Percentiles rank a stretch among this genome's conserved stretches.
These are phyloP conservation scores for Lagocephalus sceleratus DNA, from an alignment of 2,797 vertebrate species.

Conservation along the genomic window DNA sequence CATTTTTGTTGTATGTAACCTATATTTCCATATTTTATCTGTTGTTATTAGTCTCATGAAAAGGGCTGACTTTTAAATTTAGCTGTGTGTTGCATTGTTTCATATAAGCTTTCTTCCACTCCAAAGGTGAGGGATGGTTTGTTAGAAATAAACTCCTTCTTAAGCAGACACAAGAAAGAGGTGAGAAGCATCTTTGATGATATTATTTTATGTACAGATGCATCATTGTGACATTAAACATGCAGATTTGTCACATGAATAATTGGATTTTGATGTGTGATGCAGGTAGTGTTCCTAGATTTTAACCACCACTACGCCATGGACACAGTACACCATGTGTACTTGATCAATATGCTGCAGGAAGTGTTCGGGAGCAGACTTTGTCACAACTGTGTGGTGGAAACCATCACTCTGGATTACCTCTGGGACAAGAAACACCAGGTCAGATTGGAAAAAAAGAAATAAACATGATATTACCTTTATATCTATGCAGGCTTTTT, in stretches of 20 bases:
- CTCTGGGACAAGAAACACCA: conserved; percentile 90
- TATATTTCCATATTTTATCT: no score
- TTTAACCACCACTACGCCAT: conserved; percentile 99
- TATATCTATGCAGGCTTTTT: no score
- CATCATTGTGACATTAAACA: not conserved
- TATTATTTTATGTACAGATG: not conserved
- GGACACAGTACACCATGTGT: conserved; percentile 83
- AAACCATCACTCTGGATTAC: conserved; percentile 83
- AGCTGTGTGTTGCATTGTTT: not conserved
- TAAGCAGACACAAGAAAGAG: conserved; percentile 81
- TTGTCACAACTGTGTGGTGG: conserved; percentile 80
- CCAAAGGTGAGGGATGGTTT: conserved; percentile 84
- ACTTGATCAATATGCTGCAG: conserved; percentile 82
- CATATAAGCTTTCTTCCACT: not conserved
- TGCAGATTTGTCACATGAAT: not conserved
- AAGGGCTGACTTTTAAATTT: not conserved
- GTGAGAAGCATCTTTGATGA: conserved; percentile 27
- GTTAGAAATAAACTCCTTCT: conserved; percentile 85
- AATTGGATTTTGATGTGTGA: conserved; percentile 4
- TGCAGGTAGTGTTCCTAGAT: conserved; percentile 88
- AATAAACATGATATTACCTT: not conserved
- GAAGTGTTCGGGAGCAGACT: conserved; percentile 88
- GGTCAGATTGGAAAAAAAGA: conserved; percentile 66
- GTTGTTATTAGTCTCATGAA: no score
- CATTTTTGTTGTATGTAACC: no score